Base-by-base conservation (phyloP, 2,113 vertebrate genomes). In the Dryoscopus gambensis region DNA sequence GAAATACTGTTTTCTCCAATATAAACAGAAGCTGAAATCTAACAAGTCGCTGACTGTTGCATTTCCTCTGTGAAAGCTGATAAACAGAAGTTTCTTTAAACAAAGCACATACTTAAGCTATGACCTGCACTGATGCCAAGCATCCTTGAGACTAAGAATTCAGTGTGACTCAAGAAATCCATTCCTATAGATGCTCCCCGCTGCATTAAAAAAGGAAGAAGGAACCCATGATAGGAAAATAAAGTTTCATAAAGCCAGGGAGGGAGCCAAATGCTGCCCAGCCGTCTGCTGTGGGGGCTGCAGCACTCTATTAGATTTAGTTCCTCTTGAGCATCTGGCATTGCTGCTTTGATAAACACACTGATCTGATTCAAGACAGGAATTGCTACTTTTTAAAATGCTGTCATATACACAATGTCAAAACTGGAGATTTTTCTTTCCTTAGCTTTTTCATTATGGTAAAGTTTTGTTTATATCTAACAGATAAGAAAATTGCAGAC, bases 71-170 rank as follows among this genome's bases (percentile, higher is more conserved):
- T 49, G 59, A 88, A 90, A 77, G 50, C 47, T 35, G 50, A 90
- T 87, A 83, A 93, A 95, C 50, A 87, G 46, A 85, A 91, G 63
- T 63, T 95, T 73, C 75, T 95, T 89, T 93, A 96, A 90, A 94
- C 82, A 95, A 84, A 91, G 81, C 78, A 93, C 87, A 95, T 87
- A 73, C 33, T 97, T 95, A 50, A 87, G 71, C 78, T 49, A 47
- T 63, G 84, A 89, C 40, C 63, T 84, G 63, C 63, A 57, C 50
- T 79, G 63, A 91, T 87, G 85, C 84, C 75, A 88, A 95, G 87
- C 87, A 95, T 95, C 95, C 52, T 62, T n/a, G 35, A 86, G 39
- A 91, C 44, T 42, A 60, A 70, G 57, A 71, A 90, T 56, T 80
- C 68, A 37, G 39, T 59, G 47, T 20, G 65, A 85, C 47, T 88